Evolutionary conservation across 2,888 invertebrate genomes (phyloP).

Genomic region (Ormyrus rosae): DNA sequence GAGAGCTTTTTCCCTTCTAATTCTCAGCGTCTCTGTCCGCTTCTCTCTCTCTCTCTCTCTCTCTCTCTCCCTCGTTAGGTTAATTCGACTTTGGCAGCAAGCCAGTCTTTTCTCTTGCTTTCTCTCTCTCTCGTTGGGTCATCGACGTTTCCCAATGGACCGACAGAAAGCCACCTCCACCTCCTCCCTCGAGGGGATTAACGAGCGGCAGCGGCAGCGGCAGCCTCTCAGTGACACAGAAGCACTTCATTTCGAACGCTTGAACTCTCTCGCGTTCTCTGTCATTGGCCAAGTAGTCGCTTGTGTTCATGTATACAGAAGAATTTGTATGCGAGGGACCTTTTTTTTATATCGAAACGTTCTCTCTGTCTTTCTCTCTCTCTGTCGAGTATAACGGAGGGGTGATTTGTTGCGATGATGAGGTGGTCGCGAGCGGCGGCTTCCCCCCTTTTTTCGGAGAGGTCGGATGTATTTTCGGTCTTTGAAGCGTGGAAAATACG

Average conservation of each 20-base stretch:
- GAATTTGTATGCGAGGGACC: not conserved
- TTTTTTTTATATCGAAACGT: not conserved
- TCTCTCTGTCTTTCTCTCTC: not conserved
- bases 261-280: conserved; percentile 28
- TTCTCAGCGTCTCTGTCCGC: too few species aligned
- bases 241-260: conserved; percentile 52
- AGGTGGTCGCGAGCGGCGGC: not conserved
- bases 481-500: conserved; percentile 18
- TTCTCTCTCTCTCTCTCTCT: not conserved
- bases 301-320: not conserved
- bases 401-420: conserved; percentile 29
- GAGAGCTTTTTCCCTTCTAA: too few species aligned
- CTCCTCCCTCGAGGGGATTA: conserved; percentile 54
- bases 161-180: not conserved
- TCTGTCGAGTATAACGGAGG: not conserved
- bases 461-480: not conserved
- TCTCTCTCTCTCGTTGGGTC: conserved; percentile 53
- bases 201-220: conserved; percentile 46
- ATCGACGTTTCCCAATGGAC: conserved; percentile 50
- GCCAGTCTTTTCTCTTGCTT: conserved; percentile 57
- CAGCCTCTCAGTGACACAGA: conserved; percentile 51
- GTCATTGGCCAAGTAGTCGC: conserved; percentile 26
- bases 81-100: conserved; percentile 65
- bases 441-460: not conserved
- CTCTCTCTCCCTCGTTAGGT: conserved; percentile 62